Evolutionary conservation across 2,797 vertebrate species (phyloP).

Genomic region (Pyrocephalus nanus): DNA sequence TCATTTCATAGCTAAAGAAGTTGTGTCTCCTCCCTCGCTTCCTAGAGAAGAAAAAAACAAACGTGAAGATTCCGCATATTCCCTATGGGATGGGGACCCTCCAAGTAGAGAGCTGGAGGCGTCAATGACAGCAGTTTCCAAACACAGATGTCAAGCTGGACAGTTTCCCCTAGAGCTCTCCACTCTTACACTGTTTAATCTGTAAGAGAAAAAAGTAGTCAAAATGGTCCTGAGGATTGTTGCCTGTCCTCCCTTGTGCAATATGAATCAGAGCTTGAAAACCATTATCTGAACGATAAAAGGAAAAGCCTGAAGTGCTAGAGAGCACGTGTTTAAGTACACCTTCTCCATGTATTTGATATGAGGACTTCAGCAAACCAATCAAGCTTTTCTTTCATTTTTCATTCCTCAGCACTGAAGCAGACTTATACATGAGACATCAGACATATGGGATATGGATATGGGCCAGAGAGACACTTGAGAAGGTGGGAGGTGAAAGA

Average conservation of each 20-base stretch:
- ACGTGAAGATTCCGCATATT: neutral
- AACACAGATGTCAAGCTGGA: neutral
- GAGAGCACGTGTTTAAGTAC: fast-evolving
- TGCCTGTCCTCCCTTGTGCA: neutral
- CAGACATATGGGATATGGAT: neutral
- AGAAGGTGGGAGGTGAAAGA: neutral
- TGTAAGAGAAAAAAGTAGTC: neutral
- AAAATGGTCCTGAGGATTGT: neutral
- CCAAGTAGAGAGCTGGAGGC: neutral
- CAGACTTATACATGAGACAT: neutral
- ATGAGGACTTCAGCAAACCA: neutral
- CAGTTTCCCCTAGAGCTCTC: neutral
- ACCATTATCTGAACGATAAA: neutral
- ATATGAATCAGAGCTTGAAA: neutral
- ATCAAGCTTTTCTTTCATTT: neutral
- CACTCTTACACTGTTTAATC: neutral
- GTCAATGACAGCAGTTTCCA: neutral
- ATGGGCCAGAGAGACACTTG: neutral
- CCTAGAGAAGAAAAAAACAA: neutral
- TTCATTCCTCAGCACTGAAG: neutral
- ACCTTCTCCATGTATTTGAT: neutral
- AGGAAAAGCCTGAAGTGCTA: neutral
- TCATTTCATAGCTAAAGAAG: neutral
- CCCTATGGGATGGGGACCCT: neutral
- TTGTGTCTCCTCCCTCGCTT: neutral